Conservation (phyloP, 1,140 invertebrate species). For the Charaxes varanes region DNA sequence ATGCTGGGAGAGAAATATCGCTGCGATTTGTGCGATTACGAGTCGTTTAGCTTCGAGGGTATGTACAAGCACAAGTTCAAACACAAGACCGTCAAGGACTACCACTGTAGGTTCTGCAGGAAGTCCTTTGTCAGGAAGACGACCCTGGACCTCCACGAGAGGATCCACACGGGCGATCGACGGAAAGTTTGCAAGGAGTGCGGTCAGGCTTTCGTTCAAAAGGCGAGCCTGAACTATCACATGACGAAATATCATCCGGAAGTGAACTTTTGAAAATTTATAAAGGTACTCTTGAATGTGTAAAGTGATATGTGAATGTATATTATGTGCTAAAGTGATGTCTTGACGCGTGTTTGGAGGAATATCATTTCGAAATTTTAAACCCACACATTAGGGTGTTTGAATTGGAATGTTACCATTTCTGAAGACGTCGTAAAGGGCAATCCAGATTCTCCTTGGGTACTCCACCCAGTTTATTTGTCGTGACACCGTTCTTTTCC, state of each 20-base stretch:
- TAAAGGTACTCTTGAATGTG: too few species aligned
- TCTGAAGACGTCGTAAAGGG: too few species aligned
- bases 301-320: too few species aligned
- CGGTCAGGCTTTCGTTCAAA: constrained; percentile 83
- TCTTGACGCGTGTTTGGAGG: too few species aligned
- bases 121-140: constrained; percentile 63
- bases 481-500: too few species aligned
- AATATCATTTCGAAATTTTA: too few species aligned
- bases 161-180: constrained; percentile 86
- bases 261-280: constrained; percentile 48
- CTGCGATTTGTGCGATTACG: constrained; percentile 54
- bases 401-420: too few species aligned
- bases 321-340: too few species aligned
- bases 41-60: constrained; percentile 47
- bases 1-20: constrained; percentile 51
- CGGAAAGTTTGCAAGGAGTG: constrained; percentile 85
- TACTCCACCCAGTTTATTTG: too few species aligned
- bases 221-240: constrained; percentile 70
- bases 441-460: too few species aligned
- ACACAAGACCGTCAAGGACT: constrained; percentile 54
- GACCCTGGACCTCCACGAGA: constrained; percentile 78
- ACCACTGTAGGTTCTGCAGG: constrained; percentile 51
- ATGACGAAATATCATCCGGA: constrained; percentile 59
- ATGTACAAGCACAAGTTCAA: constrained; percentile 60
- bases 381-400: too few species aligned